Base-by-base conservation (phyloP, 2,888 invertebrate genomes). In the Bimastos eiseni region DNA sequence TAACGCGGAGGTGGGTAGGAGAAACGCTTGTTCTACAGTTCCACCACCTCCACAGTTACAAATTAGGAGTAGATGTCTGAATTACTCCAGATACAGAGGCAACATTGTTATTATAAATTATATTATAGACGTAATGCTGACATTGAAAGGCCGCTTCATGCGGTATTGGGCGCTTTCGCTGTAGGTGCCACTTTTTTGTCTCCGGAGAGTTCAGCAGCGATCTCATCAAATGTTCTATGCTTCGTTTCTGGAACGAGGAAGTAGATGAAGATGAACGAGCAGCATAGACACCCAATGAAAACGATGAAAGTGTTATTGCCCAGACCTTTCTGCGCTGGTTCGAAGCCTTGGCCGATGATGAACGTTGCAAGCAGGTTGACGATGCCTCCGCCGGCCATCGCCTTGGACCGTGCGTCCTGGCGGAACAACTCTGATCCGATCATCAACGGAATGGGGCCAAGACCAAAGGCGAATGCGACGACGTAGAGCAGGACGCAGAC, bases 291-390 rank as follows among this genome's bases (percentile, higher is more conserved):
- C 83, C 93, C 93, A 24, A 94, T 93, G 92, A 95, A 95, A 44
- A 94, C 93, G n/a, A 95, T 90, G 93, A 95, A 95, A 0, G 94
- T 94, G 93, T 93, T 94, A 30, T 93, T 93, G 17, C 92, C 0
- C 37, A 36, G 30, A 49, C 33, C 44, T 0, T 95, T 95, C 93
- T 95, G 94, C 91, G 96, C 93, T 55, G 95, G 94, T 88, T 95
- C 95, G 95, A 98, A 98, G 94, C 98, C 98, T 96, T 99, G 98
- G 96, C 98, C 98, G 95, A 99, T 98, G 95, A 98, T 98, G 96
- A 98, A 98, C 96, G 98, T 98, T 96, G 98, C 98, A 98, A 98
- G 98, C 96, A 98, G 99, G 94, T 98, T 98, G 94, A 98, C 97
- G 30, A 97, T 97, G 11, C 98, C 97, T 0, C 98, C 98, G 11